Conservation (phyloP, 2,888 invertebrate species). For the Labia minor region DNA sequence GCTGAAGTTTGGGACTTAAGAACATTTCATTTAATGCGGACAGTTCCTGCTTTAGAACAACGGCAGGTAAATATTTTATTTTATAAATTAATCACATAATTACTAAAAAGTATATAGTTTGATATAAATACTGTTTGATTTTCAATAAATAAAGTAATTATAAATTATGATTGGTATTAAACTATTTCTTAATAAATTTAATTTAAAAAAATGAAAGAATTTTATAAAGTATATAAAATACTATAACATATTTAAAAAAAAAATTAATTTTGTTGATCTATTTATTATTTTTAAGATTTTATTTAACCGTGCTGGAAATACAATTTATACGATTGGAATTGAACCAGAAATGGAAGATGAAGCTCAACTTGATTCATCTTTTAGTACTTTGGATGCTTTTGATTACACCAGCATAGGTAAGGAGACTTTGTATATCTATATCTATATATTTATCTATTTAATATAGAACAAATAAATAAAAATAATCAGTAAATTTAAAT, state of each 20-base stretch:
- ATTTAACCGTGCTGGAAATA: conserved; percentile 66
- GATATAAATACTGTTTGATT: too few relatives aligned
- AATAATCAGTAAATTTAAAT: too few relatives aligned
- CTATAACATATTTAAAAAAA: background rate
- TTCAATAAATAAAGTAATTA: too few relatives aligned
- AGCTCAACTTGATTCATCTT: conserved; percentile 76
- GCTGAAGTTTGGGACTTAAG: conserved; percentile 97
- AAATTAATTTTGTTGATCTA: background rate
- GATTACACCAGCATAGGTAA: conserved; percentile 88
- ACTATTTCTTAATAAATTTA: too few relatives aligned
- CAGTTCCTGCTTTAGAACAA: conserved; percentile 87
- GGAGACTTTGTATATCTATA: too few relatives aligned
- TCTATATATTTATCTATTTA: conserved; percentile 23
- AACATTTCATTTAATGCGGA: conserved; percentile 85
- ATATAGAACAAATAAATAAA: background rate
- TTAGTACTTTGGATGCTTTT: conserved; percentile 85
- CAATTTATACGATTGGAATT: conserved; percentile 75
- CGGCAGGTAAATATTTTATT: conserved; percentile 51
- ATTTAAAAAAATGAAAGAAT: too few relatives aligned
- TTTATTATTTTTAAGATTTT: conserved; percentile 60
- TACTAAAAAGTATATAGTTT: too few relatives aligned
- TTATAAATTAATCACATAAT: too few relatives aligned
- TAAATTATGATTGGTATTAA: too few relatives aligned
- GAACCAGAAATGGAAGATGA: conserved; percentile 58
- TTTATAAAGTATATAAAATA: background rate